phyloP scores from a whole-genome alignment of 2,113 vertebrate species.

The Oriolus oriolus region DNA sequence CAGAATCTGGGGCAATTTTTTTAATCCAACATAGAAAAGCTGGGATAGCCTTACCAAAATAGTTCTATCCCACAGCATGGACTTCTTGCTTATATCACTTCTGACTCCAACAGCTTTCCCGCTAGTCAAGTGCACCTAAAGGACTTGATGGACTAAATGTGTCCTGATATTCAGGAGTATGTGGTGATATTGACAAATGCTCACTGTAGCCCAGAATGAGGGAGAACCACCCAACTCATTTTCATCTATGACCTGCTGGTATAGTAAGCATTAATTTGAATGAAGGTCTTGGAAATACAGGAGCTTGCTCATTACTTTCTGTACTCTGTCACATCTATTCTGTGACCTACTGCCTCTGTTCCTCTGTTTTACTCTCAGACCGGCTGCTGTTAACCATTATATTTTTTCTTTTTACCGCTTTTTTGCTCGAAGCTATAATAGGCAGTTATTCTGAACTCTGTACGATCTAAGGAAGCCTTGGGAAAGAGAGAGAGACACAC shows the following conservation, averaged over 20 bases:
- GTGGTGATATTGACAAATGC: slow-evolving; percentile 21
- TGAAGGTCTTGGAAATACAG: slow-evolving; percentile 28
- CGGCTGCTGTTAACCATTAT: slow-evolving; percentile 45
- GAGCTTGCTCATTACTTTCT: slow-evolving; percentile 57
- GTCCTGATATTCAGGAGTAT: not conserved
- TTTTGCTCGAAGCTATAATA: slow-evolving; percentile 39
- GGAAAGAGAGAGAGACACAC: not conserved
- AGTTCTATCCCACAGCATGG: not conserved
- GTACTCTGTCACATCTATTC: slow-evolving; percentile 49
- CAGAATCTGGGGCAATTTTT: not conserved
- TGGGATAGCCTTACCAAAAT: not conserved
- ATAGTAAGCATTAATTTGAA: slow-evolving; percentile 57
- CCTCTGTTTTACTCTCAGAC: slow-evolving; percentile 55
- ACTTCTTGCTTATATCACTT: not conserved
- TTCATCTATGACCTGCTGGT: not conserved
- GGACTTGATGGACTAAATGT: not conserved
- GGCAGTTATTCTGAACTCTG: slow-evolving; percentile 17
- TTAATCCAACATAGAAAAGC: not conserved
- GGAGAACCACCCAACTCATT: not conserved
- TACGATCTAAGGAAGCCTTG: not conserved
- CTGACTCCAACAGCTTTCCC: not conserved
- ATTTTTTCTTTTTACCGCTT: slow-evolving; percentile 31
- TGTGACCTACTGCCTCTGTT: slow-evolving; percentile 53
- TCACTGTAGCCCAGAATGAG: not conserved
- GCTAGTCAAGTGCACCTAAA: not conserved